A percentile compares a stretch with the other conserved stretches of the same genome.
Conservation (phyloP, 2,113 vertebrate species). For the Puffinus mauretanicus region DNA sequence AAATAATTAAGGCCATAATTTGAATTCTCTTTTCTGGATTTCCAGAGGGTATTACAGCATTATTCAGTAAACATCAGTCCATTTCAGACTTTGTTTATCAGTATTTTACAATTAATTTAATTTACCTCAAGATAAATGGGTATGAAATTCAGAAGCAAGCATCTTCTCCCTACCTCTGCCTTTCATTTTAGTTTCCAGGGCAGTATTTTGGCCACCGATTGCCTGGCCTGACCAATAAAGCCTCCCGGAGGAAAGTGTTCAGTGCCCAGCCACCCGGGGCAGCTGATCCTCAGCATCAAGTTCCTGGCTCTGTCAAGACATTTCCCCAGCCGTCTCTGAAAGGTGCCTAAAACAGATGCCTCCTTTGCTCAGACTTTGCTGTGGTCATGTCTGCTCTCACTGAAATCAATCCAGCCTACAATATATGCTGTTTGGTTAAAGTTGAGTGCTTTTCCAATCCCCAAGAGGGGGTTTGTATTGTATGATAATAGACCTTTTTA, state of each 20-base stretch:
- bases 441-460: not conserved
- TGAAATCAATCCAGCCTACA: not conserved
- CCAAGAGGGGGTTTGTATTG: rapidly evolving
- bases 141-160: not conserved
- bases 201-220: not conserved
- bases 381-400: not conserved
- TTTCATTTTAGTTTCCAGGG: not conserved
- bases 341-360: not conserved
- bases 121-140: not conserved
- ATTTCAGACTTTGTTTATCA: not conserved
- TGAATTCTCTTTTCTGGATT: not conserved
- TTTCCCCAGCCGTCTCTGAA: not conserved
- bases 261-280: not conserved
- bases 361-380: not conserved
- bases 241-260: not conserved
- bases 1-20: not conserved
- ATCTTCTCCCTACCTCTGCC: not conserved
- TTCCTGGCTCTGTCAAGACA: not conserved
- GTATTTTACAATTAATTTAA: not conserved
- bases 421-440: not conserved
- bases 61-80: not conserved
- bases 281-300: not conserved
- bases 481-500: not conserved
- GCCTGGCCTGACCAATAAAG: not conserved
- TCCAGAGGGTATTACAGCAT: not conserved